These are phyloP conservation scores for Eurypyga helias DNA, from an alignment of 2,113 vertebrate species.

Conservation along the genomic window DNA sequence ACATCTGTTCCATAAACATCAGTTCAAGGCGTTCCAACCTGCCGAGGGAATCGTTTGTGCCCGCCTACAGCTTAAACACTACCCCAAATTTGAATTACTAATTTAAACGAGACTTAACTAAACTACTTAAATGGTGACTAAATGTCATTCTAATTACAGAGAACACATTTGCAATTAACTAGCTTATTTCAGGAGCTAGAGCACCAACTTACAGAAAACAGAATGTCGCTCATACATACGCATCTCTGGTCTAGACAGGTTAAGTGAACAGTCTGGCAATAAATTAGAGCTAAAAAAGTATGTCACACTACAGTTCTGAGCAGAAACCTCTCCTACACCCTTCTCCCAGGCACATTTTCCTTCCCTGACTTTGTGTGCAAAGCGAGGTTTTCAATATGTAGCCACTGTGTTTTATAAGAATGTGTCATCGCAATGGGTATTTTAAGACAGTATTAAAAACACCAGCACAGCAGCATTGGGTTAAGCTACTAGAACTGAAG, in stretches of 20 bases:
- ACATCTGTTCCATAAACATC: background rate
- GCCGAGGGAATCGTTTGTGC: background rate
- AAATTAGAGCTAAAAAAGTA: background rate
- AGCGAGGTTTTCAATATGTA: background rate
- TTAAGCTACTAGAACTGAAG: background rate
- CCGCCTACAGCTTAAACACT: background rate
- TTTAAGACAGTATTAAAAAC: background rate
- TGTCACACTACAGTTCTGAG: background rate
- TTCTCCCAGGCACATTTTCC: background rate
- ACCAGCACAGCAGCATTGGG: background rate
- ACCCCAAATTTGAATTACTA: constrained; percentile 43
- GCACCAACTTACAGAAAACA: background rate
- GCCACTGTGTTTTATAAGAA: background rate
- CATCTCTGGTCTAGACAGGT: constrained; percentile 55
- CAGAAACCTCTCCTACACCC: background rate
- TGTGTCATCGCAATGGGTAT: background rate
- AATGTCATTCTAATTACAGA: constrained; percentile 62
- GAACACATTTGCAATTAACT: constrained; percentile 42
- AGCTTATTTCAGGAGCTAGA: constrained; percentile 16
- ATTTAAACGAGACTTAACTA: constrained; percentile 55
- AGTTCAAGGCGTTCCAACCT: background rate
- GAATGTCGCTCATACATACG: background rate
- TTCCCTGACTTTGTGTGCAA: background rate
- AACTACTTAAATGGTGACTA: constrained; percentile 56
- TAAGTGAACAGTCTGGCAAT: constrained; percentile 28